Base-by-base conservation (phyloP, 2,113 vertebrate genomes). In the Poeciliopsis retropinna region DNA sequence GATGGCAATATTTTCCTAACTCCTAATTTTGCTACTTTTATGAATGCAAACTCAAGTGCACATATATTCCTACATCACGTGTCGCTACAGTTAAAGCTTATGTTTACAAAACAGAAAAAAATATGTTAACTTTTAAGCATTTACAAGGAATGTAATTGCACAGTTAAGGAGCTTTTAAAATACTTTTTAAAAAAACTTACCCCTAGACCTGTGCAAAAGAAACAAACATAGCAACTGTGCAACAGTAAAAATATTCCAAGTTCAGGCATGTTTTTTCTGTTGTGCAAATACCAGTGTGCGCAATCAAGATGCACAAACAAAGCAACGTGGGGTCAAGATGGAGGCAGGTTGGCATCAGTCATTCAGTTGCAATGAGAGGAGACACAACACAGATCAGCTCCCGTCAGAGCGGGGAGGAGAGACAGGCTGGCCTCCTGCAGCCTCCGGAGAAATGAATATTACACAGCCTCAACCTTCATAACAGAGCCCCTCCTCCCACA, bases 331-430 rank as follows among this genome's bases (percentile, higher is more conserved):
- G 73, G 64, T 74, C 30, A 74, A 30, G 69, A 65, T 28, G 0
- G 15, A 70, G 54, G 54, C 5, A 27, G 51, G 61, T 71, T 78
- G 79, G 83, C 85, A 87, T 85, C 88, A 79, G 84, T 93, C 88
- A 89, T 85, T 84, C 73, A n/a, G 67, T 90, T 57, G 87, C 86
- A 92, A 90, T 91, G 90, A 91, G 72, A 83, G 31, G 29, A 75
- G 69, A 90, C 85, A 47, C 87, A 82, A 57, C 74, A 37, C 80
- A 73, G 89, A 89, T 91, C 88, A 89, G 77, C 75, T 73, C 76
- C 69, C 71, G 82, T 84, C 84, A 82, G 78, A 82, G 78, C 78
- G 71, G 25, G 72, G 80, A 88, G 62, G 78, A 87, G 72, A 91
- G 85, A 79, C 77, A 66, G 78, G 66, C 78, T 54, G 70, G 81